Percentiles rank a stretch among this genome's conserved stretches.
Conservation (phyloP, 2,888 invertebrate species). For the Pyrochroa serraticornis region DNA sequence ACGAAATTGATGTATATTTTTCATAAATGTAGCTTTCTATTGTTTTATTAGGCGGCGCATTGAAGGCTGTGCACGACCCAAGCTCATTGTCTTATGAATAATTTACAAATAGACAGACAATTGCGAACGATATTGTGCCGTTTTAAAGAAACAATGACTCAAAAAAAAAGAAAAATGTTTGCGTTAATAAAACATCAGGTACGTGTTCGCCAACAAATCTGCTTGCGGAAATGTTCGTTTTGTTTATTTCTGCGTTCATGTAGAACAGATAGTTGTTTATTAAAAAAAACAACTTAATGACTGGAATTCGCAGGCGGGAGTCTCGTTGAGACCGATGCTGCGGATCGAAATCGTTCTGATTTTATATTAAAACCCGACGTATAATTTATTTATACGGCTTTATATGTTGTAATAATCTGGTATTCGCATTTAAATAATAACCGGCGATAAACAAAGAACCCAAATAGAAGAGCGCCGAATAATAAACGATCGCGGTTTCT, state of each 20-base stretch:
- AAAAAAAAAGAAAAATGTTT: constrained; percentile 12
- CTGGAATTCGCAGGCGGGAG: background rate
- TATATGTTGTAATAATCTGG: constrained; percentile 16
- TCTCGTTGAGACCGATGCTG: no score
- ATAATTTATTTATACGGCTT: constrained; percentile 7
- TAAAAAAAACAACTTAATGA: no score
- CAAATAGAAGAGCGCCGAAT: constrained; percentile 41
- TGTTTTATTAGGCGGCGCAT: constrained; percentile 41
- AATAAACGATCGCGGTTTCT: constrained; percentile 43
- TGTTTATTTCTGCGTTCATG: no score
- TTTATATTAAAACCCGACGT: background rate
- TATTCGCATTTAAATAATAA: constrained; percentile 36
- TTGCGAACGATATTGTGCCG: constrained; percentile 30
- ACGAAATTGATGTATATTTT: constrained; percentile 46
- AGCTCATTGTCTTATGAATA: constrained; percentile 41
- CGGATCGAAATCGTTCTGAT: no score
- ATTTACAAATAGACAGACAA: constrained; percentile 37
- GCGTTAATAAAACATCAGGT: background rate
- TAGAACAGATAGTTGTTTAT: no score
- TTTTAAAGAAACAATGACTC: constrained; percentile 22
- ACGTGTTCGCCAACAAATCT: no score
- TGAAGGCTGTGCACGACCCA: constrained; percentile 39
- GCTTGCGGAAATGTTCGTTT: no score
- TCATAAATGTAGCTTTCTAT: constrained; percentile 42
- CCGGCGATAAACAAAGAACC: constrained; percentile 43